phyloP scores from a whole-genome alignment of 2,113 vertebrate species.

The Etheostoma spectabile region DNA sequence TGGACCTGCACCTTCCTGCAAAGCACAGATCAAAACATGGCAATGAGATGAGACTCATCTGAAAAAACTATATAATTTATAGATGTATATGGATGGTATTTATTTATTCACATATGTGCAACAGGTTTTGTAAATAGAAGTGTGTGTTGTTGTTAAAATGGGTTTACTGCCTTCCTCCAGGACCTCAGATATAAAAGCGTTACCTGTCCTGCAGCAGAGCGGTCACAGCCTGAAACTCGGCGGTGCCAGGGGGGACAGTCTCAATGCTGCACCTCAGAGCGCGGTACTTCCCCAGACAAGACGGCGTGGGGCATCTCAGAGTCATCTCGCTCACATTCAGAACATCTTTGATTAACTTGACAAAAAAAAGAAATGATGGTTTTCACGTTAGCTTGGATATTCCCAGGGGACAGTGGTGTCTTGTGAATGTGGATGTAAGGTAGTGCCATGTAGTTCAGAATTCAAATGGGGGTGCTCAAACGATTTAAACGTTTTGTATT shows the following conservation, averaged over 20 bases:
- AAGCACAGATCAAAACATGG: constrained; percentile 24
- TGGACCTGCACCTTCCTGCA: constrained; percentile 76
- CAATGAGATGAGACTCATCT: background rate
- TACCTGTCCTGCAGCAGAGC: constrained; percentile 73
- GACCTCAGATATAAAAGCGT: background rate
- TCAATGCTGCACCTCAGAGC: constrained; percentile 89
- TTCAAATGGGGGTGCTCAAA: too few species aligned
- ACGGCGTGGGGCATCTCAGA: constrained; percentile 71
- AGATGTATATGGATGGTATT: background rate
- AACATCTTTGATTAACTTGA: constrained; percentile 88
- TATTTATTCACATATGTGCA: too few species aligned
- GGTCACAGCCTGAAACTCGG: constrained; percentile 81
- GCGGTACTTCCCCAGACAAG: constrained; percentile 87
- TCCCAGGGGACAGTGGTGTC: background rate
- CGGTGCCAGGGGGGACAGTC: constrained; percentile 68
- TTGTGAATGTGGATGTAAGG: background rate
- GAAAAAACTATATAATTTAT: background rate
- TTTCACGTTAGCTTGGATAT: background rate
- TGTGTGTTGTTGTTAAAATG: background rate
- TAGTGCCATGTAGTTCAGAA: background rate
- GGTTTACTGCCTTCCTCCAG: background rate
- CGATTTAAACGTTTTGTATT: background rate
- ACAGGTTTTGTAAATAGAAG: background rate
- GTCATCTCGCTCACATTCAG: constrained; percentile 86
- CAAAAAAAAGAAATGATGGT: rapidly evolving